Percentiles rank a stretch among this genome's conserved stretches.
phyloP scores from a whole-genome alignment of 2,888 invertebrate genomes.

The Pammene fasciana region DNA sequence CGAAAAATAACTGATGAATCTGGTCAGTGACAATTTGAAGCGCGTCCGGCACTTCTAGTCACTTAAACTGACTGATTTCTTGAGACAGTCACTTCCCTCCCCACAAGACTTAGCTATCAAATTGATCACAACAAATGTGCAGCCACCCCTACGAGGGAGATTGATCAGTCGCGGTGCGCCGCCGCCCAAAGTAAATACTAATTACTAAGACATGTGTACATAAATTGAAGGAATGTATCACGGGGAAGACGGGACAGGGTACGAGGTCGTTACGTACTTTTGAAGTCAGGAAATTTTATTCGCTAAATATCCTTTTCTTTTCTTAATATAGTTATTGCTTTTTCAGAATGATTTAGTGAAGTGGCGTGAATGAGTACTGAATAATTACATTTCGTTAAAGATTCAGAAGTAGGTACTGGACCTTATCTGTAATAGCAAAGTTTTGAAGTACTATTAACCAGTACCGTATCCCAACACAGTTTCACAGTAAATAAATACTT shows the following conservation, averaged over 20 bases:
- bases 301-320: neutral
- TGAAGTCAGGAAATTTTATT: neutral
- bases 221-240: constrained; percentile 74
- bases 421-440: too few species aligned
- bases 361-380: too few species aligned
- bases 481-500: neutral
- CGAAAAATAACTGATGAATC: neutral
- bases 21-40: neutral
- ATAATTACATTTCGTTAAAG: too few species aligned
- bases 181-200: constrained; percentile 76
- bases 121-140: constrained; percentile 35
- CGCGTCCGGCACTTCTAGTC: neutral
- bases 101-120: constrained; percentile 26
- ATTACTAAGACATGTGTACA: constrained; percentile 67
- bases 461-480: too few species aligned
- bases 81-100: neutral
- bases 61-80: constrained; percentile 12
- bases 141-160: constrained; percentile 50
- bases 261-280: constrained; percentile 10
- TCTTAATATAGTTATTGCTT: neutral
- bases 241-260: constrained; percentile 39
- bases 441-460: too few species aligned
- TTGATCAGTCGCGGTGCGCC: constrained; percentile 71
- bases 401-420: too few species aligned
- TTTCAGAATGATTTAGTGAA: too few species aligned